A percentile compares a stretch with the other conserved stretches of the same genome.
phyloP scores from a whole-genome alignment of 1,140 invertebrate species.

The Mya arenaria region DNA sequence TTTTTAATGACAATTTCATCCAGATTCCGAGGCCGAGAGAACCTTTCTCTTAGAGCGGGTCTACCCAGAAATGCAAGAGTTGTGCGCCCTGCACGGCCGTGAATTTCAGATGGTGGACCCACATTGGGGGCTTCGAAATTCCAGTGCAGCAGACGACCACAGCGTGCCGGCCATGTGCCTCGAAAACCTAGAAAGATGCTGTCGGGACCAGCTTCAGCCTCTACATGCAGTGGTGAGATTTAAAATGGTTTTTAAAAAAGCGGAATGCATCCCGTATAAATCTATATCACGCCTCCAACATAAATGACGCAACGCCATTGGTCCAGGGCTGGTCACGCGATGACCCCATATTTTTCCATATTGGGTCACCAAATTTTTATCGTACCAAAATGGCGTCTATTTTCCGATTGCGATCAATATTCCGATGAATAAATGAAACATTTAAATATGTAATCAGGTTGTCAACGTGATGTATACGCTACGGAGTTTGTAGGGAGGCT shows the following conservation, averaged over 20 bases:
- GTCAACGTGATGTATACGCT: no score
- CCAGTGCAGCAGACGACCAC: constrained; percentile 96
- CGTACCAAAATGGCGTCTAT: no score
- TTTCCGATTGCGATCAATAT: no score
- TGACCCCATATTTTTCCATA: no score
- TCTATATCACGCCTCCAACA: background rate
- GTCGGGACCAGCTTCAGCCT: constrained; percentile 15
- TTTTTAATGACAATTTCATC: no score
- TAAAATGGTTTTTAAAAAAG: background rate
- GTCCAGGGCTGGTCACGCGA: no score
- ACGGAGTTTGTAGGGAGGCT: no score
- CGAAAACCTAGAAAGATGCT: constrained; percentile 89
- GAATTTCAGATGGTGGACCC: constrained; percentile 89
- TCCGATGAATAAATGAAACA: no score
- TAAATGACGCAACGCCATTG: background rate
- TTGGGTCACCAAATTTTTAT: no score
- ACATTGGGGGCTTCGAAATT: constrained; percentile 94
- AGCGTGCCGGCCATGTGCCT: constrained; percentile 98
- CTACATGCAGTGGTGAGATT: constrained; percentile 27
- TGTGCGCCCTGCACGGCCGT: constrained; percentile 86
- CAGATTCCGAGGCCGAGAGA: constrained; percentile 74
- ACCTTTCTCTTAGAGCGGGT: constrained; percentile 82
- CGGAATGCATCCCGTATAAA: no score
- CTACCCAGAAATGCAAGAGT: constrained; percentile 96
- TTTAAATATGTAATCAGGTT: no score